Percentiles rank a stretch among this genome's conserved stretches.
These are phyloP conservation scores for Leucophora obtusa DNA, from an alignment of 2,888 invertebrate species.

Conservation along the genomic window DNA sequence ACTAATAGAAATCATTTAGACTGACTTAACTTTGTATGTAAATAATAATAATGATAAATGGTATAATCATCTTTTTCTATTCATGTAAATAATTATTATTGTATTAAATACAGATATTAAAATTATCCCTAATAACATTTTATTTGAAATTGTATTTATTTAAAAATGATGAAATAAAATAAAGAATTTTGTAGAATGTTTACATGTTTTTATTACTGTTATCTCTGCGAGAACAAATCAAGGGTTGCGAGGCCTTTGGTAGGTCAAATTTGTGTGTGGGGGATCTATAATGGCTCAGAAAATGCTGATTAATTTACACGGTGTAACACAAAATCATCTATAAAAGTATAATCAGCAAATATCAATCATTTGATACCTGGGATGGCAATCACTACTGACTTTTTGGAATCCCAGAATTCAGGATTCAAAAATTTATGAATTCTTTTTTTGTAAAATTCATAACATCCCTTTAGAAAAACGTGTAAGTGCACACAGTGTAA, in stretches of 20 bases:
- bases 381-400: too few relatives aligned
- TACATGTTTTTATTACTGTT: background rate
- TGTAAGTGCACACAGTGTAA: too few relatives aligned
- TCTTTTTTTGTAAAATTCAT: too few relatives aligned
- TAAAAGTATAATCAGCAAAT: too few relatives aligned
- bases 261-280: too few relatives aligned
- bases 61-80: background rate
- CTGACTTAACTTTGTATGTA: slow-evolving; percentile 35
- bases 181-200: background rate
- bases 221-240: background rate
- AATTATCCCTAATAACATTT: background rate
- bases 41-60: background rate
- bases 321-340: too few relatives aligned
- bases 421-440: too few relatives aligned
- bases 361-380: too few relatives aligned
- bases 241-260: background rate
- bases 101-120: background rate
- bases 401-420: too few relatives aligned
- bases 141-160: background rate
- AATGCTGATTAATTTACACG: too few relatives aligned
- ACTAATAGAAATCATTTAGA: background rate
- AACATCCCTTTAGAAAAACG: too few relatives aligned
- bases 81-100: slow-evolving; percentile 42
- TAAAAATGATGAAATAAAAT: background rate
- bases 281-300: too few relatives aligned